A percentile compares a stretch with the other conserved stretches of the same genome.
Conservation (phyloP, 2,113 vertebrate genomes). For the Trachemys scripta region DNA sequence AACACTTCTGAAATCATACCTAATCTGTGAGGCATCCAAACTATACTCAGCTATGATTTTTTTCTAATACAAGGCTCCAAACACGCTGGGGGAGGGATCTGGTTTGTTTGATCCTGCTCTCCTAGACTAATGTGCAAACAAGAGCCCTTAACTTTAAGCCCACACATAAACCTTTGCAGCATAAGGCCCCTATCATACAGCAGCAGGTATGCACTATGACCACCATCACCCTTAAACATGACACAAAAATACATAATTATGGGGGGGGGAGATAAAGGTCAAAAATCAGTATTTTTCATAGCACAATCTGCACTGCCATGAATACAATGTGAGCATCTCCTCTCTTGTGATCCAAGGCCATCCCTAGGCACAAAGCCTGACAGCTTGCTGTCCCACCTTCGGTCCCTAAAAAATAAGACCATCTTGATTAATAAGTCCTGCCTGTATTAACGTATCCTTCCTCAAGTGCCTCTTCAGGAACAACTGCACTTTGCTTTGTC, state of each 20-base stretch:
- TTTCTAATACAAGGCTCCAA: background rate
- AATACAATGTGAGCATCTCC: background rate
- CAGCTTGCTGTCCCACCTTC: background rate
- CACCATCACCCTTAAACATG: background rate
- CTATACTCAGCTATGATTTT: background rate
- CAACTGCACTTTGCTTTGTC: background rate
- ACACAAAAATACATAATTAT: background rate
- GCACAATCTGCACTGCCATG: background rate
- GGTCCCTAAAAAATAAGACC: background rate
- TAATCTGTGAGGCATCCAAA: constrained; percentile 10
- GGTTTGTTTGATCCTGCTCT: background rate
- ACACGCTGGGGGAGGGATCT: background rate
- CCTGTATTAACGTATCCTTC: background rate
- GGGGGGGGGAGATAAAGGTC: background rate
- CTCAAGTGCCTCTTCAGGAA: background rate
- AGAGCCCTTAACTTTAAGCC: rapidly evolving
- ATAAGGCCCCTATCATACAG: rapidly evolving
- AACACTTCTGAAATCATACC: rapidly evolving
- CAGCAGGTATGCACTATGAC: background rate
- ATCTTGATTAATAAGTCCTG: background rate
- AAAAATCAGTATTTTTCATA: too few relatives aligned
- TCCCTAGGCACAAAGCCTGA: background rate
- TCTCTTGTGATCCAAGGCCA: background rate
- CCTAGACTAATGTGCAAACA: background rate
- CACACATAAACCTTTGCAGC: background rate